Conservation (phyloP, 2,797 vertebrate species). For the Taenioides sp. region DNA sequence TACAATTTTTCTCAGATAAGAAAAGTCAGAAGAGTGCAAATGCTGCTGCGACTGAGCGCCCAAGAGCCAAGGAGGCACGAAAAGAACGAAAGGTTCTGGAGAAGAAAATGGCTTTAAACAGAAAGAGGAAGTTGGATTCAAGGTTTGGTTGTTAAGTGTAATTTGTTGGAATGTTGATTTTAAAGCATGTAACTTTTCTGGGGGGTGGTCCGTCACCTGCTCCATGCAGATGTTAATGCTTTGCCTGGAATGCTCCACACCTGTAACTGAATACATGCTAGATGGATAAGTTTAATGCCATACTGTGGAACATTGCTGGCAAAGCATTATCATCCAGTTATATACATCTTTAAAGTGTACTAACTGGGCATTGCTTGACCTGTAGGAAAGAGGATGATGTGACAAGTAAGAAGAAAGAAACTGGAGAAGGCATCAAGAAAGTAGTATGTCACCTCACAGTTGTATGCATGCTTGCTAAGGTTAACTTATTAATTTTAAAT, state of each 20-base stretch:
- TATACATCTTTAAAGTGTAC: not conserved
- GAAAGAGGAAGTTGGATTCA: constrained; percentile 88
- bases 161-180: not conserved
- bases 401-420: constrained; percentile 84
- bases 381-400: constrained; percentile 82
- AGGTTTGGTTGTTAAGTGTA: constrained; percentile 59
- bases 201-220: no score
- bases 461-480: not conserved
- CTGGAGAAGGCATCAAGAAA: constrained; percentile 80
- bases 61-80: constrained; percentile 90
- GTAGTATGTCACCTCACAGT: constrained; percentile 68
- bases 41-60: constrained; percentile 49
- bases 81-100: constrained; percentile 96
- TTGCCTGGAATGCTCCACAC: no score
- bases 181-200: not conserved
- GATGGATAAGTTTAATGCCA: no score
- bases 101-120: constrained; percentile 95
- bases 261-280: no score
- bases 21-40: constrained; percentile 56
- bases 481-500: not conserved
- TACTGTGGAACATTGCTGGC: no score
- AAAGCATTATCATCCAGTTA: no score
- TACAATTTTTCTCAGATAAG: constrained; percentile 48
- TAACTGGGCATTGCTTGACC: not conserved
- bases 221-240: no score